Conservation (phyloP, 2,113 vertebrate genomes). For the Gnathonemus echidnorhynchus region DNA sequence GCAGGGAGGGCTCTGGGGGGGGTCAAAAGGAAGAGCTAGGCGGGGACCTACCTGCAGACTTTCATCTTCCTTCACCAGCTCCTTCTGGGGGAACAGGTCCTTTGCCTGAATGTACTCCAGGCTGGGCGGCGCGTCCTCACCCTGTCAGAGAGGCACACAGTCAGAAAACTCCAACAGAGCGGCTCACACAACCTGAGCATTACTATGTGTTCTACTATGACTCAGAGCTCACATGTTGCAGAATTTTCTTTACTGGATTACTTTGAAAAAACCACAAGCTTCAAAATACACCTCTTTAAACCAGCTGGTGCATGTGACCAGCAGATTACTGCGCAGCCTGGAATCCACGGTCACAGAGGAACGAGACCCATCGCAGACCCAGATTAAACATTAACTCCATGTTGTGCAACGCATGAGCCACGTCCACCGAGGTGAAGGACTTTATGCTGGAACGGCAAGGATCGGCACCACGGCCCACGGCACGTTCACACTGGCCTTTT, state of each 20-base stretch:
- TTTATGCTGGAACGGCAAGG: not conserved
- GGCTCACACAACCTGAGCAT: not conserved
- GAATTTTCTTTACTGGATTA: not conserved
- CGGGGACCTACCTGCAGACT: slow-evolving; percentile 76
- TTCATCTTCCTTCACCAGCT: slow-evolving; percentile 95
- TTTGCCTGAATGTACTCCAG: slow-evolving; percentile 99
- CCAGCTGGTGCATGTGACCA: not conserved
- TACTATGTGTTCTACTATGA: not conserved
- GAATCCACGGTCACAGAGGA: slow-evolving; percentile 27
- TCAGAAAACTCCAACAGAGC: not conserved
- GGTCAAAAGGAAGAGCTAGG: not conserved
- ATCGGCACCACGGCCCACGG: not conserved
- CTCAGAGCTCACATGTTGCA: not conserved
- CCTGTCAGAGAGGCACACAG: slow-evolving; percentile 56
- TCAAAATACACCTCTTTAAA: not conserved
- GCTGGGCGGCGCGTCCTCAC: slow-evolving; percentile 97
- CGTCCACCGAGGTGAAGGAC: slow-evolving; percentile 25
- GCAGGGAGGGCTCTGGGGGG: not conserved
- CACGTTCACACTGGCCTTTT: not conserved
- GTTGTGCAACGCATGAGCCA: slow-evolving; percentile 27
- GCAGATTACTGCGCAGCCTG: not conserved
- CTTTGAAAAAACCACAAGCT: not conserved
- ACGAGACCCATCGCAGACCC: slow-evolving; percentile 27
- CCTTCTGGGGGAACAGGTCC: slow-evolving; percentile 96
- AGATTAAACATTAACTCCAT: slow-evolving; percentile 52